phyloP scores from a whole-genome alignment of 1,140 invertebrate genomes.

The Drosophila parabipectinata region DNA sequence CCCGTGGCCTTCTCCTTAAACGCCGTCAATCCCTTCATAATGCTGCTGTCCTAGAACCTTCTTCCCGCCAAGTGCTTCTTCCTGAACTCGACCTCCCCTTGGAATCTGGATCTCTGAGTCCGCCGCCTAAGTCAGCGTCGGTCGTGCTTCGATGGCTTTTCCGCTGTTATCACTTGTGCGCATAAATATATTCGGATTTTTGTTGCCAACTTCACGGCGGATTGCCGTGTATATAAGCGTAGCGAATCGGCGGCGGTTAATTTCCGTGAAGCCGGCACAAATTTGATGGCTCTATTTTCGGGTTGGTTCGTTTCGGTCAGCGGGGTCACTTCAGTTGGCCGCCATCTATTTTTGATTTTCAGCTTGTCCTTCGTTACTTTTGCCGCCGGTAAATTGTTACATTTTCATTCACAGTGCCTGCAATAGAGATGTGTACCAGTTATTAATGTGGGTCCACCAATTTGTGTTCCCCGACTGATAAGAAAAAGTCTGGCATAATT shows the following conservation, averaged over 20 bases:
- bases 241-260: slow-evolving; percentile 71
- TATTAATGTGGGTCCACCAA: slow-evolving; percentile 57
- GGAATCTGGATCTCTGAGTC: slow-evolving; percentile 33
- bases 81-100: slow-evolving; percentile 6
- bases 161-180: slow-evolving; percentile 74
- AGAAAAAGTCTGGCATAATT: slow-evolving; percentile 51
- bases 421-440: slow-evolving; percentile 52
- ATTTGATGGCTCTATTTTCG: slow-evolving; percentile 71
- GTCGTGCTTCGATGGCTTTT: slow-evolving; percentile 31
- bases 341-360: slow-evolving; percentile 51
- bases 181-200: slow-evolving; percentile 60
- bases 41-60: slow-evolving; percentile 44
- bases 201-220: slow-evolving; percentile 71
- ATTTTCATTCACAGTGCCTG: slow-evolving; percentile 64
- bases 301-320: slow-evolving; percentile 53
- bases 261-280: slow-evolving; percentile 58
- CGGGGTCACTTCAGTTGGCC: slow-evolving; percentile 43
- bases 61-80: slow-evolving; percentile 7
- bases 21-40: slow-evolving; percentile 82
- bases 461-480: slow-evolving; percentile 70
- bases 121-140: slow-evolving; percentile 34
- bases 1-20: slow-evolving; percentile 82
- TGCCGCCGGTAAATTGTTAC: slow-evolving; percentile 36
- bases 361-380: slow-evolving; percentile 17
- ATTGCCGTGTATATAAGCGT: slow-evolving; percentile 63